Conservation (phyloP, 2,888 invertebrate species). For the Hyppa rectilinea region DNA sequence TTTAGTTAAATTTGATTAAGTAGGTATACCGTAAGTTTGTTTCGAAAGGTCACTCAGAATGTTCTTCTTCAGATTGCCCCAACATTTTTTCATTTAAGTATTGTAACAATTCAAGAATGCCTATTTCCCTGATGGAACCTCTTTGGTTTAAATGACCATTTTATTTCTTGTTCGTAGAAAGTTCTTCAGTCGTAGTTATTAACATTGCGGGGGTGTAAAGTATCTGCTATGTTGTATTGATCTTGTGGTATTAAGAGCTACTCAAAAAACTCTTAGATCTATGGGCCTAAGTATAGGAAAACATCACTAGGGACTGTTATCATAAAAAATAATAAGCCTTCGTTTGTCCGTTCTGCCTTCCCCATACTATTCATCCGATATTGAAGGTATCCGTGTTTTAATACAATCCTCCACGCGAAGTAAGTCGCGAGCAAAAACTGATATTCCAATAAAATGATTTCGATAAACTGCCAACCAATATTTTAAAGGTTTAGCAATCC, state of each 20-base stretch:
- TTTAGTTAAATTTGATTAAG: too few species aligned
- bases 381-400: too few species aligned
- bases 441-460: neutral
- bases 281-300: too few species aligned
- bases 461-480: neutral
- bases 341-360: too few species aligned
- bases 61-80: neutral
- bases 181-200: neutral
- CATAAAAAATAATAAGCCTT: too few species aligned
- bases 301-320: too few species aligned
- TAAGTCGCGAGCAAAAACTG: neutral
- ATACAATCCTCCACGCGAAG: too few species aligned
- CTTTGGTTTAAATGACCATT: slow-evolving; percentile 3
- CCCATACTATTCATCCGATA: too few species aligned
- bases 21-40: too few species aligned
- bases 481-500: slow-evolving; percentile 13
- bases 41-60: neutral
- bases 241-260: too few species aligned
- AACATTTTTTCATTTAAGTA: slow-evolving; percentile 1
- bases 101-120: neutral
- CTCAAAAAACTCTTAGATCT: too few species aligned
- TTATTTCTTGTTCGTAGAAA: slow-evolving; percentile 7
- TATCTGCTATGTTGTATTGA: neutral
- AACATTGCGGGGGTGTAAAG: neutral
- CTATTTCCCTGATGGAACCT: slow-evolving; percentile 16